Conservation (phyloP, 2,888 invertebrate genomes). For the Pyrochroa serraticornis region DNA sequence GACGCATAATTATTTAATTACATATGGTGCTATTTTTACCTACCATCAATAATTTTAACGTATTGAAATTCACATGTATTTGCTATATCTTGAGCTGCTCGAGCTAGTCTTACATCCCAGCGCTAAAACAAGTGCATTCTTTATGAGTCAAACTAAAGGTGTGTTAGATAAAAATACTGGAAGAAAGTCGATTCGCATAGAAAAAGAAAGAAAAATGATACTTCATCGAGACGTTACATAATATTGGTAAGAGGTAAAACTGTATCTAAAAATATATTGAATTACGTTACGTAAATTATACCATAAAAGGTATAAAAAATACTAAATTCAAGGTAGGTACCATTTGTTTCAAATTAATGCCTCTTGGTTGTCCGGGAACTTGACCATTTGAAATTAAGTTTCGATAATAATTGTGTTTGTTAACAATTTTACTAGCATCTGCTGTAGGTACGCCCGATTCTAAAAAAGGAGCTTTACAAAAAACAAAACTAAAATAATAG, state of each 20-base stretch:
- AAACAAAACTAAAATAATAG: no score
- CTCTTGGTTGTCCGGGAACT: slow-evolving; percentile 73
- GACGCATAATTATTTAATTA: no score
- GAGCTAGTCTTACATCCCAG: slow-evolving; percentile 43
- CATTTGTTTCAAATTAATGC: slow-evolving; percentile 83
- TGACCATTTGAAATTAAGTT: slow-evolving; percentile 76
- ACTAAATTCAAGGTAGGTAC: slow-evolving; percentile 55
- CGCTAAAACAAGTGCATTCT: slow-evolving; percentile 10
- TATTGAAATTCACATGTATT: slow-evolving; percentile 32
- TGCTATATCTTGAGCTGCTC: slow-evolving; percentile 53
- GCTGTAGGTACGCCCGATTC: slow-evolving; percentile 39
- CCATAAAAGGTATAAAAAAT: not conserved
- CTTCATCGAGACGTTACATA: no score
- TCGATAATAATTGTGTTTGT: slow-evolving; percentile 76
- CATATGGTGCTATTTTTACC: no score
- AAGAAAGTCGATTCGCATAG: no score
- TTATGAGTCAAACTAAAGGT: no score
- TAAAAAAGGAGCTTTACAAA: no score
- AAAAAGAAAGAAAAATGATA: no score
- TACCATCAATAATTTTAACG: slow-evolving; percentile 30
- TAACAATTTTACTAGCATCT: slow-evolving; percentile 74
- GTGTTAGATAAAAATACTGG: no score
- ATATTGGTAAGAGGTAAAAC: no score
- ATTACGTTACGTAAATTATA: no score
- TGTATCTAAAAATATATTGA: no score